Evolutionary conservation across 92 coral and sea anemone species (phyloP).

Genomic region (Isaurus tuberculatus): DNA sequence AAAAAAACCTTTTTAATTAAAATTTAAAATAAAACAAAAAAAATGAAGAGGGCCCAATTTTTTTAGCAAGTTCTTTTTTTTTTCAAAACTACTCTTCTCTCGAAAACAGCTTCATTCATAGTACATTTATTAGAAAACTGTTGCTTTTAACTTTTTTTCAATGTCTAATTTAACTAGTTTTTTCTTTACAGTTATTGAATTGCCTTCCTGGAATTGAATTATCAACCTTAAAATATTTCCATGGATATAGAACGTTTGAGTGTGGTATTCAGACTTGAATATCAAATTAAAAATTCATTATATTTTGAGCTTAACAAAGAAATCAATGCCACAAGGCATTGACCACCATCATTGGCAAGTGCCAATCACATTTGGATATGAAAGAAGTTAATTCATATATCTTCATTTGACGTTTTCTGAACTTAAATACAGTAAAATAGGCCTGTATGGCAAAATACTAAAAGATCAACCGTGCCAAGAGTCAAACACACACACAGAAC

Average conservation of each 20-base stretch:
- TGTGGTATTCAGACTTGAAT: slow-evolving; percentile 70
- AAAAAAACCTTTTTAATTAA: neutral
- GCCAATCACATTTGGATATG: slow-evolving; percentile 75
- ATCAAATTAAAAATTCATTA: slow-evolving; percentile 62
- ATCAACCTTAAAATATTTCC: slow-evolving; percentile 60
- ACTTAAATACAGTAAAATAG: slow-evolving; percentile 62
- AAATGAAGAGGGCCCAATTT: neutral
- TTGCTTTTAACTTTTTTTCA: neutral
- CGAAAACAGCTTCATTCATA: no score
- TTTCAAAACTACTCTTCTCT: neutral
- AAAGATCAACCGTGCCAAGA: slow-evolving; percentile 5
- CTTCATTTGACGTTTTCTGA: slow-evolving; percentile 58
- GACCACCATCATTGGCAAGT: slow-evolving; percentile 46
- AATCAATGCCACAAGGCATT: slow-evolving; percentile 49
- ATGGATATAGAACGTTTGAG: slow-evolving; percentile 79
- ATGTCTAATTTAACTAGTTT: slow-evolving; percentile 11
- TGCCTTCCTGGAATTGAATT: slow-evolving; percentile 35
- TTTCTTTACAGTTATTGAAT: slow-evolving; percentile 28
- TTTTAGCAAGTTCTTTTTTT: neutral
- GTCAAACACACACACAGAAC: neutral
- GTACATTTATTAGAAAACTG: neutral
- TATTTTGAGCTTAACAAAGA: slow-evolving; percentile 53
- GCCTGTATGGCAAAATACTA: slow-evolving; percentile 61
- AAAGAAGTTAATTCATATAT: slow-evolving; percentile 52
- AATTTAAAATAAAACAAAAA: neutral